Evolutionary conservation across 2,888 invertebrate species (phyloP).

Genomic region (Cryptus viduatorius): DNA sequence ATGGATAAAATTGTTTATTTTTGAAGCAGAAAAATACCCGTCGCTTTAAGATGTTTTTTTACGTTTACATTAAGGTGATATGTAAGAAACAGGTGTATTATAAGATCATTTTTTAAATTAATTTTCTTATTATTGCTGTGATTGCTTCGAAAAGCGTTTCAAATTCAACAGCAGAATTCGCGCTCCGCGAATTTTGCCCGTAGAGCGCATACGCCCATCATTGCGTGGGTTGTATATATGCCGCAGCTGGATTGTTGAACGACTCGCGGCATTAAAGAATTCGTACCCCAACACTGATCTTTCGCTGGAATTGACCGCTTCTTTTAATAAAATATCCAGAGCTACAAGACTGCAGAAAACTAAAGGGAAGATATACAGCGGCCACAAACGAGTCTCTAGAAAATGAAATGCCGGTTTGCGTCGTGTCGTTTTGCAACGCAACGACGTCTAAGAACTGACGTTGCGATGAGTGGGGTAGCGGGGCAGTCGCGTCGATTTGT

Average conservation of each 20-base stretch:
- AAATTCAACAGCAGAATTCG: neutral
- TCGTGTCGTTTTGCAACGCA: constrained; percentile 20
- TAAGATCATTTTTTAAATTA: too few relatives aligned
- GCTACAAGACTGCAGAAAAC: constrained; percentile 76
- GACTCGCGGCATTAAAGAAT: neutral
- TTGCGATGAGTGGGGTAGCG: constrained; percentile 58
- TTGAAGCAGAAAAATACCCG: too few relatives aligned
- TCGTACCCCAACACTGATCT: constrained; percentile 62
- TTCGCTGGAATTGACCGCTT: constrained; percentile 71
- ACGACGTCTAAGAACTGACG: constrained; percentile 24
- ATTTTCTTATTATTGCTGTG: too few relatives aligned
- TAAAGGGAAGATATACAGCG: constrained; percentile 77
- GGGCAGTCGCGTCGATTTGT: constrained; percentile 44
- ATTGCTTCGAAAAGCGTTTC: neutral
- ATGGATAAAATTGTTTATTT: too few relatives aligned
- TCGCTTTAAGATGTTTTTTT: too few relatives aligned
- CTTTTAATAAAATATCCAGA: constrained; percentile 74
- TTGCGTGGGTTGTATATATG: neutral
- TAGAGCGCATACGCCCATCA: neutral
- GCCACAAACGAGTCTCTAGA: constrained; percentile 76
- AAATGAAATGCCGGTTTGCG: constrained; percentile 57
- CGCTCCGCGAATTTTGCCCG: neutral
- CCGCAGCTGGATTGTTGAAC: neutral
- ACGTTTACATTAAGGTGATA: too few relatives aligned
- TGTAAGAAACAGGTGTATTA: too few relatives aligned